phyloP scores from a whole-genome alignment of 2,888 invertebrate species.

The Stramonita haemastoma region DNA sequence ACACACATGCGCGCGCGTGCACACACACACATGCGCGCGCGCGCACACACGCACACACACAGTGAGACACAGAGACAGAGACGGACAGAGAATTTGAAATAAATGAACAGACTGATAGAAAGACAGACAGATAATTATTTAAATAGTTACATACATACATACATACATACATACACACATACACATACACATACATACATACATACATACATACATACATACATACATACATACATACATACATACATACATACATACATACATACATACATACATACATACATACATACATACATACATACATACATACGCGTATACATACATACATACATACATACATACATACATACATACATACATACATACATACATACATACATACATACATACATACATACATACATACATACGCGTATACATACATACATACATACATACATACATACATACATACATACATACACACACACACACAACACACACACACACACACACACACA shows the following conservation, averaged over 20 bases:
- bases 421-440: not conserved
- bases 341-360: not conserved
- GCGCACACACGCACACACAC: not conserved
- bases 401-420: not conserved
- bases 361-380: not conserved
- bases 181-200: slow-evolving; percentile 49
- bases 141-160: slow-evolving; percentile 29
- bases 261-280: not conserved
- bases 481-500: not conserved
- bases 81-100: not conserved
- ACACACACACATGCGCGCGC: not conserved
- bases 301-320: not conserved
- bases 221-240: not conserved
- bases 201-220: slow-evolving; percentile 5
- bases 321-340: not conserved
- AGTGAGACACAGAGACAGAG: not conserved
- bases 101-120: not conserved
- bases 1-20: not conserved
- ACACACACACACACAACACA: not conserved
- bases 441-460: not conserved
- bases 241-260: not conserved
- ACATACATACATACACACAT: slow-evolving; percentile 42
- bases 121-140: not conserved
- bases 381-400: slow-evolving; percentile 12
- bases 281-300: slow-evolving; percentile 1